These are phyloP conservation scores for Alviniconcha strummeri DNA, from an alignment of 2,888 invertebrate genomes.

Conservation along the genomic window DNA sequence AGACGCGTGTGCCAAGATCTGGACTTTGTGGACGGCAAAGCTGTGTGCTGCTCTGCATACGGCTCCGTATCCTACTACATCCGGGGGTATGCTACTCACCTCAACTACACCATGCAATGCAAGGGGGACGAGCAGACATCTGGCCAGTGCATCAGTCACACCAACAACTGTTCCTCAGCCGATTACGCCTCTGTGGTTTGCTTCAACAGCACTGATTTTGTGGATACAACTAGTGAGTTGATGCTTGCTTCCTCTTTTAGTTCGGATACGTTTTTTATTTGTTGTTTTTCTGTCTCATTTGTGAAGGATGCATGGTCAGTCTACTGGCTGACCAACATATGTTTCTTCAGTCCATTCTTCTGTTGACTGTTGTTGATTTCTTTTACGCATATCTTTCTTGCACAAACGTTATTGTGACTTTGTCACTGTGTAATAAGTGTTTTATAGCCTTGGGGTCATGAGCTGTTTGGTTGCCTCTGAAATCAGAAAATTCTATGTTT, in stretches of 20 bases:
- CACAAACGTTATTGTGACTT: no score
- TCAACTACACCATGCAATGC: slow-evolving; percentile 54
- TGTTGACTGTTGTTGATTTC: no score
- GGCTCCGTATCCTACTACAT: slow-evolving; percentile 44
- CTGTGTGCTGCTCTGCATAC: slow-evolving; percentile 60
- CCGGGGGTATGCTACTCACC: slow-evolving; percentile 29
- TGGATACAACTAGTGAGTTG: slow-evolving; percentile 40
- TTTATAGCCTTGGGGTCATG: no score
- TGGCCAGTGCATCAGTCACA: slow-evolving; percentile 47
- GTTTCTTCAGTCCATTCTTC: no score
- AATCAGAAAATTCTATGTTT: no score
- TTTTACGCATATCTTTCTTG: no score
- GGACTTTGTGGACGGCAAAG: slow-evolving; percentile 56
- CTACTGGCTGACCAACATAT: no score
- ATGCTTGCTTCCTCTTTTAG: not conserved
- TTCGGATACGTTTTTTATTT: not conserved
- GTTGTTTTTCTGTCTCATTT: not conserved
- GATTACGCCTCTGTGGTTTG: slow-evolving; percentile 61
- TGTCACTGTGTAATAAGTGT: no score
- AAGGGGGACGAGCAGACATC: slow-evolving; percentile 39
- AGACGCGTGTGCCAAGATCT: slow-evolving; percentile 55
- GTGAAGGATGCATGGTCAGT: no score
- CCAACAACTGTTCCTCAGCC: slow-evolving; percentile 45
- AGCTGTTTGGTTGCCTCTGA: no score
- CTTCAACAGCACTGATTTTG: slow-evolving; percentile 39